Conservation (phyloP, 1,140 invertebrate genomes). For the Trigoniulus corallinus region DNA sequence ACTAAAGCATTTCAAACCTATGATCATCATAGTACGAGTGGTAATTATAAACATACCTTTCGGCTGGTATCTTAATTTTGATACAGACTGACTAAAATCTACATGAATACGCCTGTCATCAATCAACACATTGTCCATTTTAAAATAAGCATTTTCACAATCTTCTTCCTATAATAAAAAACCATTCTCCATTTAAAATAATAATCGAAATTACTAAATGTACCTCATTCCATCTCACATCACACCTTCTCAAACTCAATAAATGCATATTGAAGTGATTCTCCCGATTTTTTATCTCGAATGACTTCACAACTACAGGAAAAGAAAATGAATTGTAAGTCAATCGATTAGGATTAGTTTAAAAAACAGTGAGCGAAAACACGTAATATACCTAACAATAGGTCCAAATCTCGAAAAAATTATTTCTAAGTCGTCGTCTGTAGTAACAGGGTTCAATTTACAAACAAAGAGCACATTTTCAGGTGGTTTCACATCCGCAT, state of each 20-base stretch:
- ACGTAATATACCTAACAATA: slow-evolving; percentile 51
- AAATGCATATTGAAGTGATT: slow-evolving; percentile 97
- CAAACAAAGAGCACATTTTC: slow-evolving; percentile 99
- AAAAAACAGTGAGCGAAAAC: too few relatives aligned
- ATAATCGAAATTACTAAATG: not conserved
- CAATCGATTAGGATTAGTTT: too few relatives aligned
- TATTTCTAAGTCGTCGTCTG: slow-evolving; percentile 91
- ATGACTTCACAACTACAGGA: slow-evolving; percentile 82
- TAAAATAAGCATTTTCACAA: slow-evolving; percentile 97
- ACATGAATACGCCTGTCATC: slow-evolving; percentile 98
- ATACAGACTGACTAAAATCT: slow-evolving; percentile 97
- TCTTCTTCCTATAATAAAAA: slow-evolving; percentile 40
- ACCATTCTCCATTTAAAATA: slow-evolving; percentile 1
- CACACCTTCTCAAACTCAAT: slow-evolving; percentile 86
- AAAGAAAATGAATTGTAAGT: slow-evolving; percentile 8
- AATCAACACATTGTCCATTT: slow-evolving; percentile 99
- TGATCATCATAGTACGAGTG: too few relatives aligned
- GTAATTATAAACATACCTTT: too few relatives aligned
- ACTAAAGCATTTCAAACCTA: too few relatives aligned
- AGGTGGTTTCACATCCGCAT: slow-evolving; percentile 91
- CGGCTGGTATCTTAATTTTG: slow-evolving; percentile 69
- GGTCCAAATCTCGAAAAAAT: slow-evolving; percentile 95
- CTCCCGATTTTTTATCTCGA: slow-evolving; percentile 74
- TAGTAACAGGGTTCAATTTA: slow-evolving; percentile 98
- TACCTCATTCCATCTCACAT: not conserved